phyloP scores from a whole-genome alignment of 2,113 vertebrate genomes.

The Poicephalus gulielmi region DNA sequence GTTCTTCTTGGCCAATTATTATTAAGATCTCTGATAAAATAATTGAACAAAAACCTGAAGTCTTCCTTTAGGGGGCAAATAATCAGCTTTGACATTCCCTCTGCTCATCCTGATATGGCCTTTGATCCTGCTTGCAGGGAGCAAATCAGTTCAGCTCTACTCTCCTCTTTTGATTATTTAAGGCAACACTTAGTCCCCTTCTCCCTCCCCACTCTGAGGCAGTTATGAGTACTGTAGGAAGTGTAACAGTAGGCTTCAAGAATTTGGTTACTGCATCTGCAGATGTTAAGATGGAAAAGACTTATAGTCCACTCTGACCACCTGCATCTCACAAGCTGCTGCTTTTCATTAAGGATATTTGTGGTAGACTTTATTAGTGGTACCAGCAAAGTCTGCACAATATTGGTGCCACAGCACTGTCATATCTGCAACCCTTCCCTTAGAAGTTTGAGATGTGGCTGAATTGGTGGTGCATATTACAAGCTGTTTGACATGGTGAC shows the following conservation, averaged over 20 bases:
- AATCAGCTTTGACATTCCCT: not conserved
- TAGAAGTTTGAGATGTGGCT: not conserved
- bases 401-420: not conserved
- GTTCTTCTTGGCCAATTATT: not conserved
- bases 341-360: not conserved
- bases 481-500: not conserved
- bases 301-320: not conserved
- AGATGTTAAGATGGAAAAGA: not conserved
- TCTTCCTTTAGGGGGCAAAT: not conserved
- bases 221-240: not conserved
- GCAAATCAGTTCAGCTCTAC: not conserved
- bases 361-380: not conserved
- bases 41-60: not conserved
- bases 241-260: not conserved
- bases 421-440: not conserved
- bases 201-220: not conserved
- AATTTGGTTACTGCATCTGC: not conserved
- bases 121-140: not conserved
- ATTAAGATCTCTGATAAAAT: not conserved
- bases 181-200: not conserved
- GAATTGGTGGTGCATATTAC: not conserved
- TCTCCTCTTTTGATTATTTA: not conserved
- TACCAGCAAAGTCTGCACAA: not conserved
- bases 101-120: not conserved
- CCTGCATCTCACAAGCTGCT: not conserved